Conservation (phyloP, 2,113 vertebrate species). For the Mixornis gularis region DNA sequence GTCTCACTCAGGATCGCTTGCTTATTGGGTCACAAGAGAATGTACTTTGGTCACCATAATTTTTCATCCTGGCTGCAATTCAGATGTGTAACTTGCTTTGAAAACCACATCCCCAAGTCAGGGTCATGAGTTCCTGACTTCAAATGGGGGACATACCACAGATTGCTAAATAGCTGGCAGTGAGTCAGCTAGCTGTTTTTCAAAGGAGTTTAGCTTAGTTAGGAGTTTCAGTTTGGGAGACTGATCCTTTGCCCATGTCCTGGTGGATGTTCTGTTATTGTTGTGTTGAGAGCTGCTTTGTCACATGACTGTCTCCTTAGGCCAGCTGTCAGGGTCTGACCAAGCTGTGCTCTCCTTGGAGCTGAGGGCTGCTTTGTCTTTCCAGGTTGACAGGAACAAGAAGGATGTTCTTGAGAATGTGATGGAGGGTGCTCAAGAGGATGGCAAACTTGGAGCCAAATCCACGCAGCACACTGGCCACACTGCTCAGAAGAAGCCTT, state of each 20-base stretch:
- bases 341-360: background rate
- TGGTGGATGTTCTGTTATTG: background rate
- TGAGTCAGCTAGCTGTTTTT: background rate
- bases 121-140: background rate
- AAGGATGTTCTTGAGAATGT: background rate
- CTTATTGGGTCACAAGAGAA: background rate
- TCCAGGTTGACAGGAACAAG: slow-evolving; percentile 37
- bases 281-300: background rate
- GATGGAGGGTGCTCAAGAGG: background rate
- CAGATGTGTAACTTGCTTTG: background rate
- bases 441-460: background rate
- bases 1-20: background rate
- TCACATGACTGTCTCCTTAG: background rate
- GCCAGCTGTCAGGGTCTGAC: background rate
- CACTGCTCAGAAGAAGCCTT: background rate
- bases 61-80: background rate
- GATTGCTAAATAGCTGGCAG: background rate
- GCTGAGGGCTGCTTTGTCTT: background rate
- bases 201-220: background rate
- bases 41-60: background rate
- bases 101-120: background rate
- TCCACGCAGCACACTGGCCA: background rate
- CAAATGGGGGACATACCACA: background rate
- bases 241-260: background rate
- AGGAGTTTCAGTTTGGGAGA: background rate